Evolutionary conservation across 2,888 invertebrate species (phyloP).

Genomic region (Bombylius major): DNA sequence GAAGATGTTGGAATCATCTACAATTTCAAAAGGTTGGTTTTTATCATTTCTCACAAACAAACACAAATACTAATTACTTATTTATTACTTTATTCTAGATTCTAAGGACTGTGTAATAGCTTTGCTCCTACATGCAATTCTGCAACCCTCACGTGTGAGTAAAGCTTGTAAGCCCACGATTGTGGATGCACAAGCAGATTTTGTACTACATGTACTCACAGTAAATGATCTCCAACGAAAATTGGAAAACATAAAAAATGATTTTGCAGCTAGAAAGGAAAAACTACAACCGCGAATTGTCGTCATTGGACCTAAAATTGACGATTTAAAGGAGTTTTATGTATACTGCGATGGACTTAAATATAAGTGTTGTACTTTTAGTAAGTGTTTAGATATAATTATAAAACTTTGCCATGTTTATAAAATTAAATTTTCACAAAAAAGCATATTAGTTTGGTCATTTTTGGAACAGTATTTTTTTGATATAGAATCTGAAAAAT

Average conservation of each 20-base stretch:
- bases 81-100: neutral
- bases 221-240: neutral
- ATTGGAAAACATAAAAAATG: neutral
- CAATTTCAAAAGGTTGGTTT: neutral
- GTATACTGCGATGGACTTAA: constrained; percentile 4
- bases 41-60: neutral
- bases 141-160: neutral
- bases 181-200: neutral
- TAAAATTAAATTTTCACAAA: neutral
- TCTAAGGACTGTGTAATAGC: neutral
- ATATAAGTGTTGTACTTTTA: constrained; percentile 5
- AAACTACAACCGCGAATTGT: constrained; percentile 9
- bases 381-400: constrained; percentile 6
- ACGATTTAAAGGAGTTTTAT: constrained; percentile 3
- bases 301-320: constrained; percentile 3
- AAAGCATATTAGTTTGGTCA: constrained; percentile 2
- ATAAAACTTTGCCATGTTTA: constrained; percentile 6
- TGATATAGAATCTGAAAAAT: neutral
- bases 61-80: neutral
- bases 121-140: neutral
- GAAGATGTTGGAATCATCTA: neutral
- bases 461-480: constrained; percentile 7
- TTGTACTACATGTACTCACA: neutral
- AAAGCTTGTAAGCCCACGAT: neutral
- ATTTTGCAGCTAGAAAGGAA: neutral